phyloP scores from a whole-genome alignment of 1,140 invertebrate genomes.

The Calliopsis andreniformis region DNA sequence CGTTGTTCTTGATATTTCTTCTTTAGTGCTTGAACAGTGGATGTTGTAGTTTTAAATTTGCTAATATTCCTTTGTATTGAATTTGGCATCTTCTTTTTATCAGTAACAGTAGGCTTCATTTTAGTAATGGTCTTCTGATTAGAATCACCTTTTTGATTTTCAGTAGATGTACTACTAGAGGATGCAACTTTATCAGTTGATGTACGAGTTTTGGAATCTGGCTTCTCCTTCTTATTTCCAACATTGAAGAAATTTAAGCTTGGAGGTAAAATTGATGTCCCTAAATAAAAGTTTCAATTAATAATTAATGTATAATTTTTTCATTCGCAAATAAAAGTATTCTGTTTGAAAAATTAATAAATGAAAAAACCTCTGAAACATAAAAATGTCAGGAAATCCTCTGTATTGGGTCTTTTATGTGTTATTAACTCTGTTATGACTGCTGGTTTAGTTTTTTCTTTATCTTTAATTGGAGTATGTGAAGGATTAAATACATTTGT shows the following conservation, averaged over 20 bases:
- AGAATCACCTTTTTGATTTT: constrained; percentile 54
- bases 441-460: constrained; percentile 81
- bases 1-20: constrained; percentile 86
- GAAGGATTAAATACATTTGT: constrained; percentile 75
- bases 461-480: constrained; percentile 84
- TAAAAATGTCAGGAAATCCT: constrained; percentile 94
- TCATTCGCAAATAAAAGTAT: constrained; percentile 4
- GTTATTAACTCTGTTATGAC: constrained; percentile 83
- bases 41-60: constrained; percentile 76
- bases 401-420: constrained; percentile 90
- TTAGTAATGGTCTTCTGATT: constrained; percentile 60
- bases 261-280: constrained; percentile 87
- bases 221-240: constrained; percentile 75
- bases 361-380: constrained; percentile 88
- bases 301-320: constrained; percentile 1
- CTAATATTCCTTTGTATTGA: constrained; percentile 62
- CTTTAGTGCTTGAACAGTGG: constrained; percentile 84
- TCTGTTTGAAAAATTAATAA: constrained; percentile 18
- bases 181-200: constrained; percentile 44
- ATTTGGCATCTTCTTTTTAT: constrained; percentile 65
- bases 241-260: constrained; percentile 89
- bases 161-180: constrained; percentile 53
- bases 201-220: constrained; percentile 63
- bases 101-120: constrained; percentile 61
- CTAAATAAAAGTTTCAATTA: constrained; percentile 73